phyloP scores from a whole-genome alignment of 2,797 vertebrate genomes.

The Jordanella pulchra region DNA sequence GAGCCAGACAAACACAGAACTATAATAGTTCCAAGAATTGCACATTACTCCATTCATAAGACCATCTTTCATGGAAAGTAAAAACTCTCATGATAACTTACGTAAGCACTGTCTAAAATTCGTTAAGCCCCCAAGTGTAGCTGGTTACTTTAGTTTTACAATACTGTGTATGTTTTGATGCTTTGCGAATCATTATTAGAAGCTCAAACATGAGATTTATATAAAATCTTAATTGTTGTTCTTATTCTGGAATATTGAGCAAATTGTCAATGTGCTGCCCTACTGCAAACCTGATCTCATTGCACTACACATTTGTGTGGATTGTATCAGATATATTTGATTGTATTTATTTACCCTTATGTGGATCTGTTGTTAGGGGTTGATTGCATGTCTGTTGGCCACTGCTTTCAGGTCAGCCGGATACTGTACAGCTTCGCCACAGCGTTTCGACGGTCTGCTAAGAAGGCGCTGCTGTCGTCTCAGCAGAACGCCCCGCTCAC shows the following conservation, averaged over 20 bases:
- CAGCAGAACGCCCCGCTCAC: slow-evolving; percentile 86
- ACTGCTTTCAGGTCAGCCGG: slow-evolving; percentile 87
- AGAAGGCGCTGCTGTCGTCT: slow-evolving; percentile 85
- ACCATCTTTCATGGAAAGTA: background rate
- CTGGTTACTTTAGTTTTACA: background rate
- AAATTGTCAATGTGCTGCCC: too few species aligned
- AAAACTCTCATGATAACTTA: slow-evolving; percentile 2
- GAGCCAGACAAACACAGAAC: background rate
- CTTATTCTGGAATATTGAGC: too few species aligned
- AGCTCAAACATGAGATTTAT: background rate
- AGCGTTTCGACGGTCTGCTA: slow-evolving; percentile 94
- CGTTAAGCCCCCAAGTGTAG: background rate
- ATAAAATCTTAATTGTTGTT: too few species aligned
- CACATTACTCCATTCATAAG: background rate
- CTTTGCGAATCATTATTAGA: background rate
- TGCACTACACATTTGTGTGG: background rate
- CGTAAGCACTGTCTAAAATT: background rate
- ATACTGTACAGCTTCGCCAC: slow-evolving; percentile 99
- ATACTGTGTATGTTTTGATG: background rate
- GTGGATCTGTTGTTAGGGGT: background rate
- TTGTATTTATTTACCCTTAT: background rate
- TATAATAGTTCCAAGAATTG: background rate
- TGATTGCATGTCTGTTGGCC: slow-evolving; percentile 2
- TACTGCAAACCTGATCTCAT: background rate
- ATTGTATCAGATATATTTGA: background rate